Percentiles rank a stretch among this genome's conserved stretches.
phyloP scores from a whole-genome alignment of 2,797 vertebrate species.

The Poeciliopsis turneri region DNA sequence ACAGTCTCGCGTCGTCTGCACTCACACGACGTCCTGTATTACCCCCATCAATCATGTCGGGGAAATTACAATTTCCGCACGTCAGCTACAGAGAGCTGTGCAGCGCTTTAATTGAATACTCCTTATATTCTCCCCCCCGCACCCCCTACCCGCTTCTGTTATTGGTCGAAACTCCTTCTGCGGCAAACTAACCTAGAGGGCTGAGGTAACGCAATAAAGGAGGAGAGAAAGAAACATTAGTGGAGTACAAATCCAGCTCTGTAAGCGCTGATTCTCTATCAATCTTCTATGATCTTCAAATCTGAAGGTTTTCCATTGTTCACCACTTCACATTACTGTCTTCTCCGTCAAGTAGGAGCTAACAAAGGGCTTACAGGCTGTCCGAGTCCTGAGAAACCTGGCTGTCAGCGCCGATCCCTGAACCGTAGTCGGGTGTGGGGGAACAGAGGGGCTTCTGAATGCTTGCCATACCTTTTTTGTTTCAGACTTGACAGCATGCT shows the following conservation, averaged over 20 bases:
- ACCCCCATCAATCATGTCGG: slow-evolving; percentile 83
- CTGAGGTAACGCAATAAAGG: slow-evolving; percentile 60
- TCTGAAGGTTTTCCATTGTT: slow-evolving; percentile 40
- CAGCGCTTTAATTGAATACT: slow-evolving; percentile 78
- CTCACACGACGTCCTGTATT: slow-evolving; percentile 77
- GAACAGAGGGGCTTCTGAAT: slow-evolving; percentile 33
- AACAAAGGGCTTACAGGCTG: slow-evolving; percentile 51
- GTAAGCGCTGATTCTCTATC: slow-evolving; percentile 26
- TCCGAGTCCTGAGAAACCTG: slow-evolving; percentile 36
- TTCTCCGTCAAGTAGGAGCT: slow-evolving; percentile 18
- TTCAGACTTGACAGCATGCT: slow-evolving; percentile 69
- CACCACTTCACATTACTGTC: slow-evolving; percentile 19
- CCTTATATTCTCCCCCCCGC: slow-evolving; percentile 56
- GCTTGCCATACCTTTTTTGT: slow-evolving; percentile 44
- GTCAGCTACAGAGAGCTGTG: slow-evolving; percentile 77
- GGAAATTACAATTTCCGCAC: slow-evolving; percentile 84
- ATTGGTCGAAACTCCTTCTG: slow-evolving; percentile 62
- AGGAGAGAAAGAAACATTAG: slow-evolving; percentile 11
- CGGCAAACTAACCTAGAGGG: slow-evolving; percentile 59
- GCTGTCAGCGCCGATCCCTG: slow-evolving; percentile 66
- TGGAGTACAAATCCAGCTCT: slow-evolving; percentile 11
- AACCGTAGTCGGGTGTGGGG: slow-evolving; percentile 21
- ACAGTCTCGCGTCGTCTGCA: slow-evolving; percentile 67
- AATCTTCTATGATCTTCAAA: slow-evolving; percentile 35
- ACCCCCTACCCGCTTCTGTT: slow-evolving; percentile 55